Evolutionary conservation across 2,888 invertebrate species (phyloP).

Genomic region (Oeneis ivallda): DNA sequence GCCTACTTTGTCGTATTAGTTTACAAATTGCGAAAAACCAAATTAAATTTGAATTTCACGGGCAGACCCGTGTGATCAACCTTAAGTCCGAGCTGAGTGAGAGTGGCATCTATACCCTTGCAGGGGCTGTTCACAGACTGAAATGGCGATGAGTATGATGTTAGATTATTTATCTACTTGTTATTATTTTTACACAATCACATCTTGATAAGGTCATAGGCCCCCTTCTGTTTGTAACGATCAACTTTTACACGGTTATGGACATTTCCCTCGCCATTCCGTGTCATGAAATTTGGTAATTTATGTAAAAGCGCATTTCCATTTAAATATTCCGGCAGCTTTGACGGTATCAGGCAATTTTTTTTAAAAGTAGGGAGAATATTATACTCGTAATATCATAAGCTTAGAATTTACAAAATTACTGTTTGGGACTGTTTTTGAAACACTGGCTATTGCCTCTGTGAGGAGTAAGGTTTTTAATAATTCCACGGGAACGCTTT

Average conservation of each 20-base stretch:
- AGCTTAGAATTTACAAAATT: background rate
- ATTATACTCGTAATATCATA: background rate
- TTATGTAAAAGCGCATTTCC: slow-evolving; percentile 32
- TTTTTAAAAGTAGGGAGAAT: background rate
- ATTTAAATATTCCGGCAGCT: slow-evolving; percentile 12
- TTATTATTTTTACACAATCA: slow-evolving; percentile 12
- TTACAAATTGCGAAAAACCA: too few relatives aligned
- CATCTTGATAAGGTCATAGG: slow-evolving; percentile 25
- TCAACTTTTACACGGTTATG: slow-evolving; percentile 30
- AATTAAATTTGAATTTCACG: too few relatives aligned
- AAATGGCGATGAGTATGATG: background rate
- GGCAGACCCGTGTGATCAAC: too few relatives aligned
- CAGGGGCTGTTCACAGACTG: too few relatives aligned
- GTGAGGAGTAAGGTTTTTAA: too few relatives aligned
- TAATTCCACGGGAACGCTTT: too few relatives aligned
- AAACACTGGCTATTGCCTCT: too few relatives aligned
- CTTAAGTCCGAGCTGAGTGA: too few relatives aligned
- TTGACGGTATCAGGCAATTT: background rate
- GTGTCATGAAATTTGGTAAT: slow-evolving; percentile 32
- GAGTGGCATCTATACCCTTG: too few relatives aligned
- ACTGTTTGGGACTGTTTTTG: background rate
- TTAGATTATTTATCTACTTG: background rate
- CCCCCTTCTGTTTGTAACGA: slow-evolving; percentile 26
- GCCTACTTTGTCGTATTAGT: too few relatives aligned
- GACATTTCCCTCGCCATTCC: slow-evolving; percentile 29